phyloP scores from a whole-genome alignment of 2,113 vertebrate species.

The Lophura nycthemera region DNA sequence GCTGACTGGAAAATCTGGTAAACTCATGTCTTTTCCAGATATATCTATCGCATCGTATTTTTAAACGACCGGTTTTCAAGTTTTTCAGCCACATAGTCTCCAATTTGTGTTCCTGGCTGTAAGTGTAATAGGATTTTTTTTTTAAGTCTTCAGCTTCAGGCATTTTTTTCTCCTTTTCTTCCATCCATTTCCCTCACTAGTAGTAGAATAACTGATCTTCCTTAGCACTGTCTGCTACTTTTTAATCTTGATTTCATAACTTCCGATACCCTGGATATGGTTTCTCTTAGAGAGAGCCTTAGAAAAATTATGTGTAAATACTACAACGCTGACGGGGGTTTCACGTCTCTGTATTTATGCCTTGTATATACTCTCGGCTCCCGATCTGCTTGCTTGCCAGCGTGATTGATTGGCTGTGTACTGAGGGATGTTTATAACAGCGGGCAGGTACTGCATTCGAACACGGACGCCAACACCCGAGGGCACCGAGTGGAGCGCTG shows the following conservation, averaged over 20 bases:
- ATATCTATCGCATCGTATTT: not conserved
- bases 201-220: not conserved
- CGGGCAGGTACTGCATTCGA: not conserved
- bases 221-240: not conserved
- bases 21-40: constrained; percentile 6
- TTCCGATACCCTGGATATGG: not conserved
- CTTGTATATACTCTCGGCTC: constrained; percentile 10
- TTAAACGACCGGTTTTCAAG: not conserved
- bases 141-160: not conserved
- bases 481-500: not conserved
- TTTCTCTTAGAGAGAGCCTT: not conserved
- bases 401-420: not conserved
- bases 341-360: constrained; percentile 13
- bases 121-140: not conserved
- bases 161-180: not conserved
- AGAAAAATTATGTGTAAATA: not conserved
- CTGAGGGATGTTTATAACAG: not conserved
- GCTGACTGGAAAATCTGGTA: constrained; percentile 18
- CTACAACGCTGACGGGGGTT: not conserved
- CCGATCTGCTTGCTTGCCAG: not conserved
- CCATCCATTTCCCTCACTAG: not conserved
- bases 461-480: not conserved
- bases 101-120: not conserved
- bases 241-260: not conserved
- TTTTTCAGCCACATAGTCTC: not conserved